phyloP scores from a whole-genome alignment of 2,113 vertebrate genomes.

The Toxotes chatareus region DNA sequence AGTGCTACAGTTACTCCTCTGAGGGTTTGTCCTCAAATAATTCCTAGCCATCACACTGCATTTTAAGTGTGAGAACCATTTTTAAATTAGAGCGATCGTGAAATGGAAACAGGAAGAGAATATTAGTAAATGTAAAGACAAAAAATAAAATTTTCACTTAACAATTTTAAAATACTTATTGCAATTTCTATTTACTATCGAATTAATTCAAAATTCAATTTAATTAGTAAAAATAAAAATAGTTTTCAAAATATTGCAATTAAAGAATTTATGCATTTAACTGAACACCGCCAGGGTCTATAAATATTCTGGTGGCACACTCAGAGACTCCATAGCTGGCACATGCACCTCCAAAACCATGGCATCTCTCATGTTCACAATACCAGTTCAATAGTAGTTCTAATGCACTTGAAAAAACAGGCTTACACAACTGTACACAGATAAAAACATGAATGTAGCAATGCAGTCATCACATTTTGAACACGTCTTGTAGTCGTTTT shows the following conservation, averaged over 20 bases:
- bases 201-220: neutral
- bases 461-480: slow-evolving; percentile 82
- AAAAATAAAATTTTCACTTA: neutral
- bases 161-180: neutral
- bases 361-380: slow-evolving; percentile 75
- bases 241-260: neutral
- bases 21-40: no score
- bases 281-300: neutral
- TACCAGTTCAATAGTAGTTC: slow-evolving; percentile 84
- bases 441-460: slow-evolving; percentile 73
- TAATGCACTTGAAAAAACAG: slow-evolving; percentile 82
- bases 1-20: no score
- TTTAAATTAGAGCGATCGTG: no score
- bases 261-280: neutral
- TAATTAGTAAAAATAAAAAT: neutral
- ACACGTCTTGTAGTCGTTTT: slow-evolving; percentile 73
- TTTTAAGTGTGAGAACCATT: no score
- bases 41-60: no score
- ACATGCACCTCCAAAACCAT: slow-evolving; percentile 47
- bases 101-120: no score
- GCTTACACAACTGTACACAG: slow-evolving; percentile 75
- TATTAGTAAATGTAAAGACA: neutral
- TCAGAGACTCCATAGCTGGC: slow-evolving; percentile 30
- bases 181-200: neutral
- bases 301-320: slow-evolving; percentile 30